Evolutionary conservation across 2,113 vertebrate species (phyloP).

Genomic region (Eurystomus gularis): DNA sequence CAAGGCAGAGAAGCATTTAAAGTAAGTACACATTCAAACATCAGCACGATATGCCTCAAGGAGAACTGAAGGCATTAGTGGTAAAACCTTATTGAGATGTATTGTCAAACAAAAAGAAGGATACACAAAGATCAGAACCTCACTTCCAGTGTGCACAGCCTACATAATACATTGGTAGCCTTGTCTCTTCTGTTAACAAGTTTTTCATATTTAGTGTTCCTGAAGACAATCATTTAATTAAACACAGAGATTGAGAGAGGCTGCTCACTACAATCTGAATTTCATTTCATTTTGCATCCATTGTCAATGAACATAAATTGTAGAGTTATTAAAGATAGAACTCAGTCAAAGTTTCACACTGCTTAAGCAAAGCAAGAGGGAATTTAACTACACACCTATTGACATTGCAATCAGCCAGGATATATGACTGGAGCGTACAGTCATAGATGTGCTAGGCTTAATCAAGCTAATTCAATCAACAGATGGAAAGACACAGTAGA

Average conservation of each 20-base stretch:
- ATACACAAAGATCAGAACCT: neutral
- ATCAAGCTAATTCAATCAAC: constrained; percentile 38
- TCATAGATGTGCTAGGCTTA: neutral
- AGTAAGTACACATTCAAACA: neutral
- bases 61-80: neutral
- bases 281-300: constrained; percentile 18
- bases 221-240: constrained; percentile 38
- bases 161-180: neutral
- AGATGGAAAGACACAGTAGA: neutral
- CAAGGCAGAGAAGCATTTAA: neutral
- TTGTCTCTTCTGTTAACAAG: neutral
- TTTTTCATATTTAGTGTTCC: constrained; percentile 36
- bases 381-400: constrained; percentile 34
- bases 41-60: neutral
- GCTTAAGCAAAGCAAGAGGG: constrained; percentile 22
- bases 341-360: constrained; percentile 36
- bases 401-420: constrained; percentile 35
- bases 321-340: constrained; percentile 30
- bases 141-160: neutral
- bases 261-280: constrained; percentile 5
- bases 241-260: neutral
- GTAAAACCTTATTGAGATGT: neutral
- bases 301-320: constrained; percentile 43
- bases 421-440: neutral
- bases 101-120: neutral